Conservation (phyloP, 2,113 vertebrate species). For the Hydropotes inermis region DNA sequence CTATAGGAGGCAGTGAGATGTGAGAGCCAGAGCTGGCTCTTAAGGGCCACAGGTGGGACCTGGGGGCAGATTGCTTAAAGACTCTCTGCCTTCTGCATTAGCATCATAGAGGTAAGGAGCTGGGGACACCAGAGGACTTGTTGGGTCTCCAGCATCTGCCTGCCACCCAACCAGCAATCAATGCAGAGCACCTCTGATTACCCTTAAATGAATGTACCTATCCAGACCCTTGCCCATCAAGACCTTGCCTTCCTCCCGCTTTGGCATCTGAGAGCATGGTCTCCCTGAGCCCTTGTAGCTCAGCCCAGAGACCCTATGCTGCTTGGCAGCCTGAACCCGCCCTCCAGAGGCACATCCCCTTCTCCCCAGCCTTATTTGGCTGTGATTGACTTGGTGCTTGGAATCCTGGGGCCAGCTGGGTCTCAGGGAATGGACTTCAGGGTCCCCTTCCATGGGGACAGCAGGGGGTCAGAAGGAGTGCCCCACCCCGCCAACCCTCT, state of each 20-base stretch:
- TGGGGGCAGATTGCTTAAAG: neutral
- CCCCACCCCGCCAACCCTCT: no score
- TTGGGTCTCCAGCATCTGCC: neutral
- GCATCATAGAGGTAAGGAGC: neutral
- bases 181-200: accelerated
- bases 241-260: neutral
- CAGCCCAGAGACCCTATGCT: neutral
- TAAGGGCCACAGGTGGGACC: neutral
- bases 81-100: neutral
- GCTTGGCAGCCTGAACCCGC: neutral
- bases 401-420: neutral
- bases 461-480: neutral
- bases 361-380: neutral
- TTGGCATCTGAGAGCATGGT: neutral
- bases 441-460: neutral
- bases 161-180: accelerated
- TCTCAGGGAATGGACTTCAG: neutral
- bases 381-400: neutral
- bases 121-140: neutral
- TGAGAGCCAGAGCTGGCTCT: neutral
- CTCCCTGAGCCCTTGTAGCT: neutral
- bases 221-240: neutral
- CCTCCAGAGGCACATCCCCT: neutral
- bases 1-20: neutral
- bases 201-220: neutral